Evolutionary conservation across 2,888 invertebrate genomes (phyloP).

Genomic region (Amiota communis): DNA sequence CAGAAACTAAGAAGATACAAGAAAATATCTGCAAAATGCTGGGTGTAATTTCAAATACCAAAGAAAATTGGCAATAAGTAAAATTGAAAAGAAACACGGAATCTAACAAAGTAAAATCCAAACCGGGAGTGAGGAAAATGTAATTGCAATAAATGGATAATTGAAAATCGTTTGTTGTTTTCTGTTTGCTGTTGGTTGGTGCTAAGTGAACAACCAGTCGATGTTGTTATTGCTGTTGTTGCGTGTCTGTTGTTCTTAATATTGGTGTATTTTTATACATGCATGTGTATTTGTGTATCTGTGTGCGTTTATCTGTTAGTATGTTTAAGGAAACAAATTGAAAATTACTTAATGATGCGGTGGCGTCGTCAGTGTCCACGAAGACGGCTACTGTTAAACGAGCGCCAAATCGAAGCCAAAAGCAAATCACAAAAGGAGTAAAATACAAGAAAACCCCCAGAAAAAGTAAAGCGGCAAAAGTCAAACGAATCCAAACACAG

Average conservation of each 20-base stretch:
- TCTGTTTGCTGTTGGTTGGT: conserved; percentile 32
- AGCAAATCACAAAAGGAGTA: neutral
- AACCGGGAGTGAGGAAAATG: neutral
- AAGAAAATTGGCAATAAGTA: no score
- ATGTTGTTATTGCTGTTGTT: conserved; percentile 31
- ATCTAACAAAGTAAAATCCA: conserved; percentile 41
- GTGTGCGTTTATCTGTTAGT: conserved; percentile 13
- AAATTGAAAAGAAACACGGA: conserved; percentile 29
- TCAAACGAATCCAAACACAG: conserved; percentile 51
- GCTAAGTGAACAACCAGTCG: neutral
- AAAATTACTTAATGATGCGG: conserved; percentile 66
- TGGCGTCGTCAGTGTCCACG: conserved; percentile 50
- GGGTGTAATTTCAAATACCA: neutral
- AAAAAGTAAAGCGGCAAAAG: neutral
- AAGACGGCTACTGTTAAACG: conserved; percentile 59
- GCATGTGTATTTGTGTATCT: conserved; percentile 16
- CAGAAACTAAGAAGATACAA: neutral
- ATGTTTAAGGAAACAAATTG: conserved; percentile 48
- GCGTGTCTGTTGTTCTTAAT: conserved; percentile 29
- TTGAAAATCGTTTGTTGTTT: conserved; percentile 64
- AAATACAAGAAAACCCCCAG: neutral
- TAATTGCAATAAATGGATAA: conserved; percentile 45
- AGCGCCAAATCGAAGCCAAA: conserved; percentile 29
- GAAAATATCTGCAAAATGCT: neutral
- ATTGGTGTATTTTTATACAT: conserved; percentile 35